Evolutionary conservation across 2,113 vertebrate genomes (phyloP).

Genomic region (Rallus limicola): DNA sequence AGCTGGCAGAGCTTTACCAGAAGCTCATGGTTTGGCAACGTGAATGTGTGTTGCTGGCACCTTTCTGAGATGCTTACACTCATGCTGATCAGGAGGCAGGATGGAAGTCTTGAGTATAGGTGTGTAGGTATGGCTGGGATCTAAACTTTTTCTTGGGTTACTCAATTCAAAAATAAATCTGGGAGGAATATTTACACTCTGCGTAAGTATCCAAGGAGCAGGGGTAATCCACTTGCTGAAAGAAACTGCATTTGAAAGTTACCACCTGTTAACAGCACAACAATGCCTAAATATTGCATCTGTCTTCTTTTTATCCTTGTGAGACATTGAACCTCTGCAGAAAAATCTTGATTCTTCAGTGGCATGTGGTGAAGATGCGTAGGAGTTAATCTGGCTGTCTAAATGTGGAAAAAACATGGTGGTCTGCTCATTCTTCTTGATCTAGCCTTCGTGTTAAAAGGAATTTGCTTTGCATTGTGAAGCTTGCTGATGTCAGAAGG

Average conservation of each 20-base stretch:
- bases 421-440: conserved; percentile 23
- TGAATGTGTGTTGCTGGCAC: background rate
- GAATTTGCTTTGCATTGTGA: conserved; percentile 38
- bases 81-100: background rate
- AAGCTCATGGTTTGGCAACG: background rate
- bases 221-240: background rate
- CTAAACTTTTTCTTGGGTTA: background rate
- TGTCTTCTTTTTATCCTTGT: background rate
- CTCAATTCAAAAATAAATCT: background rate
- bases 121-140: background rate
- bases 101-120: background rate
- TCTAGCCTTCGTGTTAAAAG: conserved; percentile 4
- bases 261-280: background rate
- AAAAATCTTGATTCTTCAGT: conserved; percentile 6
- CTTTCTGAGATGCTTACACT: background rate
- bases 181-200: background rate
- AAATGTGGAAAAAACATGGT: conserved; percentile 18
- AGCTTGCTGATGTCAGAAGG: conserved; percentile 43
- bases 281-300: background rate
- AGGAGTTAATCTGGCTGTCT: conserved; percentile 24
- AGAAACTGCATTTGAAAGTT: background rate
- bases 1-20: background rate
- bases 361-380: background rate
- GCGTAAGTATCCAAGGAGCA: background rate
- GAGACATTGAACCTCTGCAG: background rate